Conservation (phyloP, 2,888 invertebrate species). For the Mythimna ferrago region DNA sequence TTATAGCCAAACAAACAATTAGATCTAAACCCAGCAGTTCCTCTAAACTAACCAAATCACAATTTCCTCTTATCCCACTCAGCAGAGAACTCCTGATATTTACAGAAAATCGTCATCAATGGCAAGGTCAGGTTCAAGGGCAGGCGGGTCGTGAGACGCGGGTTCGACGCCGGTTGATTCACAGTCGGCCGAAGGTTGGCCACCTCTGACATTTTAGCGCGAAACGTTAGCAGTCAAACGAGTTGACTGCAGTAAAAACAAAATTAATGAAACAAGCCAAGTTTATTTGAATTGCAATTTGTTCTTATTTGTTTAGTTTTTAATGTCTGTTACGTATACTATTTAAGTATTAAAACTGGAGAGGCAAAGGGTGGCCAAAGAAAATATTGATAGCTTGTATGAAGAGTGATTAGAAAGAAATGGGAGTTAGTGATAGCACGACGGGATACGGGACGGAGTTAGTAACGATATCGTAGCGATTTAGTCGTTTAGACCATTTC, state of each 20-base stretch:
- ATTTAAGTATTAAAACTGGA: background rate
- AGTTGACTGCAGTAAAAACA: slow-evolving; percentile 41
- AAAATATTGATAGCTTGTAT: no score
- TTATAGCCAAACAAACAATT: background rate
- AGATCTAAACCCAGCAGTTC: background rate
- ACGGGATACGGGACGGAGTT: no score
- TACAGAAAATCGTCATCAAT: slow-evolving; percentile 64
- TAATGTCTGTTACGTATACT: background rate
- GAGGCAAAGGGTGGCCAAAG: no score
- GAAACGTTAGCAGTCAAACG: slow-evolving; percentile 54
- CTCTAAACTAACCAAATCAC: slow-evolving; percentile 5
- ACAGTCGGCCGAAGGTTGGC: slow-evolving; percentile 80
- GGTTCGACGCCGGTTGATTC: slow-evolving; percentile 79
- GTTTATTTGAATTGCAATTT: slow-evolving; percentile 18
- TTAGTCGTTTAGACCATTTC: no score
- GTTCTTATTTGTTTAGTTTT: slow-evolving; percentile 5
- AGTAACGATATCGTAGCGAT: no score
- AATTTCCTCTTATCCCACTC: slow-evolving; percentile 11
- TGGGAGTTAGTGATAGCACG: no score
- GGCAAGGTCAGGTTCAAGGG: slow-evolving; percentile 70
- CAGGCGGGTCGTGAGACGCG: slow-evolving; percentile 81
- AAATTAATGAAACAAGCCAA: slow-evolving; percentile 41
- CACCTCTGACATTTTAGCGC: slow-evolving; percentile 81
- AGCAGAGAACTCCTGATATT: slow-evolving; percentile 49
- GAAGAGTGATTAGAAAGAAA: no score